Evolutionary conservation across 92 coral and sea anemone genomes (phyloP).

Genomic region (Parazoanthus atlanticus): DNA sequence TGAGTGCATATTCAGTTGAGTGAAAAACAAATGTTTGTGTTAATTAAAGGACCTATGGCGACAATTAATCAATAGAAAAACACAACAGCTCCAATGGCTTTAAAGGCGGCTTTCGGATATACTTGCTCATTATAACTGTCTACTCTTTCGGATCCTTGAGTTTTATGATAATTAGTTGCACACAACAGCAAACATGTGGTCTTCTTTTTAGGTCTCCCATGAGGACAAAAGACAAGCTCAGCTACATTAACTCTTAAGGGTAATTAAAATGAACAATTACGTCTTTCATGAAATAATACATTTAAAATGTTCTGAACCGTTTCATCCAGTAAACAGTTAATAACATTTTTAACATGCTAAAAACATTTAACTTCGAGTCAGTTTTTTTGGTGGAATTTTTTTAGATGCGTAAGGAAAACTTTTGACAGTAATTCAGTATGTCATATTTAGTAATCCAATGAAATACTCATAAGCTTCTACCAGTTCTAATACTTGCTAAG

Average conservation of each 20-base stretch:
- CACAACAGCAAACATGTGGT: not conserved
- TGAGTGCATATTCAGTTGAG: not conserved
- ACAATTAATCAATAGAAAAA: no score
- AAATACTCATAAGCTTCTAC: not conserved
- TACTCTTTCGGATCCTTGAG: not conserved
- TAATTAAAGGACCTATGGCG: not conserved
- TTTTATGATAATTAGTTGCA: no score
- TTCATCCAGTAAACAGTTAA: not conserved
- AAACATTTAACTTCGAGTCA: not conserved
- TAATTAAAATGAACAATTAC: not conserved
- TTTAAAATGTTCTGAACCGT: no score
- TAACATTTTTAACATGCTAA: not conserved
- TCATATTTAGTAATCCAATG: not conserved
- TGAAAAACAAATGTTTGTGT: not conserved
- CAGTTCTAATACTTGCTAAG: not conserved
- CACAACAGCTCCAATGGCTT: not conserved
- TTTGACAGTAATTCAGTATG: no score
- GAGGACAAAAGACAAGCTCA: not conserved
- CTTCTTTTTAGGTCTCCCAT: not conserved
- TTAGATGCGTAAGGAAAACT: not conserved
- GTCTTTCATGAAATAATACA: not conserved
- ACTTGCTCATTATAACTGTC: not conserved
- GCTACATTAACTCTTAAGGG: not conserved
- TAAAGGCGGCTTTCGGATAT: not conserved
- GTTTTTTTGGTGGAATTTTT: not conserved